These are phyloP conservation scores for Cyclophora punctaria DNA, from an alignment of 2,888 invertebrate genomes.

Conservation along the genomic window DNA sequence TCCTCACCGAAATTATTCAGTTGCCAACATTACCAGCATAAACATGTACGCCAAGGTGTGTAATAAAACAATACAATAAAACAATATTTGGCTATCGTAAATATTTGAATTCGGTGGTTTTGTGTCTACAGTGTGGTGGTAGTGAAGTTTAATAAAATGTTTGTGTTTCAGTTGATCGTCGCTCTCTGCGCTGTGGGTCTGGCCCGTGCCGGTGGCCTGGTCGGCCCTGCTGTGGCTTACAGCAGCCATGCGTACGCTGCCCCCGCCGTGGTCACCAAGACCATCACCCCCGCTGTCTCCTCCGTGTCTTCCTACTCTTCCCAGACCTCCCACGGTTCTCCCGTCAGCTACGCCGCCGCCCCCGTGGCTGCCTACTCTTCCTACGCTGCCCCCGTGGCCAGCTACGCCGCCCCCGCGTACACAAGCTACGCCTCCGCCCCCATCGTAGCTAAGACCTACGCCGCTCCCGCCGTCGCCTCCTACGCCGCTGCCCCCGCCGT, in stretches of 20 bases:
- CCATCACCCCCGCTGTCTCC: constrained; percentile 38
- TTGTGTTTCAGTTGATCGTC: constrained; percentile 64
- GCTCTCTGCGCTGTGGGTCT: constrained; percentile 76
- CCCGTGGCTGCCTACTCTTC: constrained; percentile 28
- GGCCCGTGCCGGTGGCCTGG: constrained; percentile 73
- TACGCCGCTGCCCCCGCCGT: constrained; percentile 77
- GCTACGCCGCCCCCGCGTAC: constrained; percentile 22
- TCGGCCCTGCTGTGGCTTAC: constrained; percentile 62
- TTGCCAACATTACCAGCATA: constrained; percentile 64
- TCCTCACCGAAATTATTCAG: constrained; percentile 64
- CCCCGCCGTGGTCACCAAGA: constrained; percentile 38
- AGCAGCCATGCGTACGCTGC: constrained; percentile 55
- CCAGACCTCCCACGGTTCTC: constrained; percentile 34
- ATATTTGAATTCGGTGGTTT: neutral
- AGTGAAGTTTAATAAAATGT: neutral
- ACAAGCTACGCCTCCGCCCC: constrained; percentile 28
- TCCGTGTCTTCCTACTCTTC: constrained; percentile 43
- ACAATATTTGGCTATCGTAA: neutral
- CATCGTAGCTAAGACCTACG: constrained; percentile 44
- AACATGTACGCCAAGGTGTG: constrained; percentile 74
- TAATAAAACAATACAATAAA: constrained; percentile 15
- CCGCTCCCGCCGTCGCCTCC: constrained; percentile 45
- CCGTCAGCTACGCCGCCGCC: constrained; percentile 36
- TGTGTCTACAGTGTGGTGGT: neutral
- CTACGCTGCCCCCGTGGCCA: constrained; percentile 23